Base-by-base conservation (phyloP, 1,140 invertebrate genomes). In the Agrilus planipennis region DNA sequence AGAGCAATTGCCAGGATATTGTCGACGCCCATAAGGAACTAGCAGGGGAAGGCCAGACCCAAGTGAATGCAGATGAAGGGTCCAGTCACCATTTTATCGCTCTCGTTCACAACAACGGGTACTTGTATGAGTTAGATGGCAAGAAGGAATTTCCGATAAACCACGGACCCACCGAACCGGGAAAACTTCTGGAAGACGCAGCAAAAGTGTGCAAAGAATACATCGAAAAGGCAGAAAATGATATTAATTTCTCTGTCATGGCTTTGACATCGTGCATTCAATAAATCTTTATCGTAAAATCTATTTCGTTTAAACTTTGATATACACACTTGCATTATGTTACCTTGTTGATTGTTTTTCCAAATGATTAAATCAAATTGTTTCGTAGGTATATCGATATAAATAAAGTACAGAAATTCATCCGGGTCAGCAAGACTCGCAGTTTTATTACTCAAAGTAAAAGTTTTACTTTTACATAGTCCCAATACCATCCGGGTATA, bases 61-160 rank as follows among this genome's bases (percentile, higher is more conserved):
- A 59, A 55, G 45, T 49, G 6, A 56, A 62, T 60, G 72, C 76
- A 23, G 76, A 85, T 52, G 77, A 82, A 39, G 71, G 75, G 34
- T 77, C 89, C 0, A 81, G 83, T 51, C 79, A 87, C 60, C 91
- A 95, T 63, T 95, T 94, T 64, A 76, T 95, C 28, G 77, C 89
- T 11, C 83, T 96, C 61, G 73, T 95, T 22, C 72, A 87, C 42
- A 82, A 81, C 50, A 77, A 90, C 68, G 88, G 85, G 12, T 58
- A 67, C 22, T 65, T 98, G 1, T 95, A 90, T 67, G 92, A 98
- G 67, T 64, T 97, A 41, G 90, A 96, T 77, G 91, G 91, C 4
- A 72, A 87, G 44, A 91, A 90, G 60, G 68, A 75, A 35, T 79
- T 75, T 51, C 88, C 91, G 11, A 75, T 94, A 3, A 81, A 81